phyloP scores from a whole-genome alignment of 2,113 vertebrate species.

The Phycodurus eques region DNA sequence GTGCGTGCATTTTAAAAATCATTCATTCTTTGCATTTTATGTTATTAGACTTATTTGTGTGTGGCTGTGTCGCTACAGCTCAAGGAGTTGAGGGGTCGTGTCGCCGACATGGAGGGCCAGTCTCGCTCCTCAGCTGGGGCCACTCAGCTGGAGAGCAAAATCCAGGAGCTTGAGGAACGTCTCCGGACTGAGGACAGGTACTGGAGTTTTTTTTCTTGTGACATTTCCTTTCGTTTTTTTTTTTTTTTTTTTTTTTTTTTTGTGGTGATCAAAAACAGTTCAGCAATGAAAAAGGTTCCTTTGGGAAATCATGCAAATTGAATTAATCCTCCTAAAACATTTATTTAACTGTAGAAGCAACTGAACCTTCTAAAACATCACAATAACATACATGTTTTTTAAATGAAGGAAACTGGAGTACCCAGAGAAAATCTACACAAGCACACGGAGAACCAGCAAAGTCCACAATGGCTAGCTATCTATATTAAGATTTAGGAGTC shows the following conservation, averaged over 20 bases:
- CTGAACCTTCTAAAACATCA: not conserved
- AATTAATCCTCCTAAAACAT: not conserved
- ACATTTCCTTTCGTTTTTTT: too few species aligned
- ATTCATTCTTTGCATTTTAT: too few species aligned
- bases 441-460: too few species aligned
- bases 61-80: constrained; percentile 66
- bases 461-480: too few species aligned
- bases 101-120: constrained; percentile 84
- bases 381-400: not conserved
- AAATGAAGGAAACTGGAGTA: too few species aligned
- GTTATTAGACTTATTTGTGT: not conserved
- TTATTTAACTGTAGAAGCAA: not conserved
- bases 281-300: not conserved
- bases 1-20: constrained; percentile 51
- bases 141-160: constrained; percentile 82
- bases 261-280: not conserved
- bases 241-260: too few species aligned
- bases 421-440: too few species aligned
- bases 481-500: too few species aligned
- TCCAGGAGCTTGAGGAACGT: constrained; percentile 84
- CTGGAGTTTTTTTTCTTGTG: not conserved
- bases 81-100: constrained; percentile 85
- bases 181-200: constrained; percentile 87
- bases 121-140: constrained; percentile 77
- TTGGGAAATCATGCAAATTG: not conserved